phyloP scores from a whole-genome alignment of 2,888 invertebrate species.

The Pachycephus smyrnensis region DNA sequence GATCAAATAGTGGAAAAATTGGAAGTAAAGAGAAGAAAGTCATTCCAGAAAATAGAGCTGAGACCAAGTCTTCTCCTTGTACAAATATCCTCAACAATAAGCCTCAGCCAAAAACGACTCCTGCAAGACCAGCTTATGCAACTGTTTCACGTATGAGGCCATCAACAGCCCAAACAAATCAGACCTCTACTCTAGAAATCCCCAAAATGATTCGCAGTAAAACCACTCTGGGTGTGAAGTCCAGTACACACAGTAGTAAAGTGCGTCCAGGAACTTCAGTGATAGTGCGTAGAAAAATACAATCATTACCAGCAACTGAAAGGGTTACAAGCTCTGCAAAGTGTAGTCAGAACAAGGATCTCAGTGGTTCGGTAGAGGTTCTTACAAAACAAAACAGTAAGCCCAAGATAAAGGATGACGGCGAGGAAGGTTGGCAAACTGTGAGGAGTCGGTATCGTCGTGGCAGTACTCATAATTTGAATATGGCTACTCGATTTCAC shows the following conservation, averaged over 20 bases:
- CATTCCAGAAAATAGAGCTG: slow-evolving; percentile 30
- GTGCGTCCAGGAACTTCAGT: slow-evolving; percentile 49
- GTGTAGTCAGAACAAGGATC: slow-evolving; percentile 45
- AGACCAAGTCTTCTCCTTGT: slow-evolving; percentile 26
- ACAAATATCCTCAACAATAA: slow-evolving; percentile 27
- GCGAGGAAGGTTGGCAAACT: slow-evolving; percentile 86
- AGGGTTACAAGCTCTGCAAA: background rate
- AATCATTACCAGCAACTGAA: slow-evolving; percentile 26
- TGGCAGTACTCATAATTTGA: slow-evolving; percentile 73
- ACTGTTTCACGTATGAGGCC: slow-evolving; percentile 64
- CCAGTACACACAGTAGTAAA: background rate
- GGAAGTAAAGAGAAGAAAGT: slow-evolving; percentile 18
- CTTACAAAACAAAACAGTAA: slow-evolving; percentile 26
- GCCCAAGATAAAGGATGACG: slow-evolving; percentile 50
- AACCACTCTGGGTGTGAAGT: slow-evolving; percentile 51
- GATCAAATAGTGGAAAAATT: slow-evolving; percentile 15
- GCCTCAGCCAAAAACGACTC: slow-evolving; percentile 25
- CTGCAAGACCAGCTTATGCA: slow-evolving; percentile 65
- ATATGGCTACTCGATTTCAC: slow-evolving; percentile 78
- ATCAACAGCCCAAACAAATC: slow-evolving; percentile 18
- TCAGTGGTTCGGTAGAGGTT: slow-evolving; percentile 57
- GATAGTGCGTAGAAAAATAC: slow-evolving; percentile 47
- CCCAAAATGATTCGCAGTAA: slow-evolving; percentile 58
- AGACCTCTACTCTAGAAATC: slow-evolving; percentile 34
- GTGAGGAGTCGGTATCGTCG: slow-evolving; percentile 82